Evolutionary conservation across 2,797 vertebrate genomes (phyloP).

Genomic region (Chiloscyllium punctatum): DNA sequence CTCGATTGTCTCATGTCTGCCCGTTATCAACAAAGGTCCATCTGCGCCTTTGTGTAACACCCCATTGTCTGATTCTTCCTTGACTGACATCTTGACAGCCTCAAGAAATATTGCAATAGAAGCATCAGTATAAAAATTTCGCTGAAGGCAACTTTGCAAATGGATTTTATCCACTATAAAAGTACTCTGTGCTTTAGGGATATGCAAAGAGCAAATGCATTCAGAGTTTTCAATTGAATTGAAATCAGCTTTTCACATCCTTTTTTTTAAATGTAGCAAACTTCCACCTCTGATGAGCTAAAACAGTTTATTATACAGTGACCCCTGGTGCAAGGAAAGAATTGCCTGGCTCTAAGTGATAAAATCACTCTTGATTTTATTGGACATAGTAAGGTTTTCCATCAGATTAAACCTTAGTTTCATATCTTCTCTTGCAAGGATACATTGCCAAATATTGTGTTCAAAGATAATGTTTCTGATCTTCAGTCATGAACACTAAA

Average conservation of each 20-base stretch:
- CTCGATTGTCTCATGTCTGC: constrained; percentile 43
- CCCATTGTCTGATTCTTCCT: constrained; percentile 47
- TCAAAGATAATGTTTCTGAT: neutral
- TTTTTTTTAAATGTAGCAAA: neutral
- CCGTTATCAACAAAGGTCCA: constrained; percentile 51
- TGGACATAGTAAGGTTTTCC: neutral
- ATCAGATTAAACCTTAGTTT: neutral
- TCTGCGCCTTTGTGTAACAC: constrained; percentile 54
- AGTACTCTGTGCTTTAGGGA: neutral
- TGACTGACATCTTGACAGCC: constrained; percentile 44
- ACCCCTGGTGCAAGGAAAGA: neutral
- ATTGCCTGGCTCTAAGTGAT: neutral
- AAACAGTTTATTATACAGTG: neutral
- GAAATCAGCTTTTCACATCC: neutral
- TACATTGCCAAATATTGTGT: neutral
- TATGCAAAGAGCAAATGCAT: neutral
- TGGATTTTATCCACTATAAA: constrained; percentile 3
- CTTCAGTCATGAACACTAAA: neutral
- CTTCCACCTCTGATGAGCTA: neutral
- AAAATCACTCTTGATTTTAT: neutral
- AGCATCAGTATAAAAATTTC: constrained; percentile 43
- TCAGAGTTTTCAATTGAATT: neutral
- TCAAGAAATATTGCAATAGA: constrained; percentile 44
- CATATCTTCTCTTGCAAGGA: neutral
- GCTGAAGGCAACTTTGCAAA: constrained; percentile 39